phyloP scores from a whole-genome alignment of 1,140 invertebrate species.

The Marisa cornuarietis region DNA sequence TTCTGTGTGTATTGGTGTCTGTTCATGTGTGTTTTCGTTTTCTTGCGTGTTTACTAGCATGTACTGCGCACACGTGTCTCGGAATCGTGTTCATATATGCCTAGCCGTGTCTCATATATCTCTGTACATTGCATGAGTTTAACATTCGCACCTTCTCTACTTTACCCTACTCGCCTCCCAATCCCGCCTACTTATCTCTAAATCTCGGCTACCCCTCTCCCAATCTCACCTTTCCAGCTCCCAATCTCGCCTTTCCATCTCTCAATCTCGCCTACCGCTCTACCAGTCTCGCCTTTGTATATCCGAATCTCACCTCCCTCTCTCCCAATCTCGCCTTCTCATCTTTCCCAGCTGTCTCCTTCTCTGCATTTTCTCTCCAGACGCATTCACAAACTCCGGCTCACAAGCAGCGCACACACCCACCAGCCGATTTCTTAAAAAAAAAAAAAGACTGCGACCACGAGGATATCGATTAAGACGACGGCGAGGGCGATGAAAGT shows the following conservation, averaged over 20 bases:
- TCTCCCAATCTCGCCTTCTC: not conserved
- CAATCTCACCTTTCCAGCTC: not conserved
- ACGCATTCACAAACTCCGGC: too few species aligned
- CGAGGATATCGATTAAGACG: too few species aligned
- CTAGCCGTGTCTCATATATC: too few species aligned
- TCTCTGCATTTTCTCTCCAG: too few species aligned
- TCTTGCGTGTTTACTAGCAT: not conserved
- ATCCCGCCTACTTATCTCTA: not conserved
- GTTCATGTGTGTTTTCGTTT: not conserved
- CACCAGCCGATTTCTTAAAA: too few species aligned
- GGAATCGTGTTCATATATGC: not conserved
- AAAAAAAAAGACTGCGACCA: too few species aligned
- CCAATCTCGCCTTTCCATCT: not conserved
- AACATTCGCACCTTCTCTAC: not conserved
- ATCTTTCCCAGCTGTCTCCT: not conserved
- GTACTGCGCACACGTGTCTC: not conserved
- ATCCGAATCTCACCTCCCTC: not conserved
- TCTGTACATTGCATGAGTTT: not conserved
- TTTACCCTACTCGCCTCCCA: not conserved
- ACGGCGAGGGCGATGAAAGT: too few species aligned
- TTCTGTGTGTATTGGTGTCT: too few species aligned
- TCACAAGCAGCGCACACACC: too few species aligned
- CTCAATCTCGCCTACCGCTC: not conserved
- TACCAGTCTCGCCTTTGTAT: not conserved
- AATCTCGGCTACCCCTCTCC: constrained; percentile 10